Base-by-base conservation (phyloP, 2,797 vertebrate species). In the Thunnus albacares region DNA sequence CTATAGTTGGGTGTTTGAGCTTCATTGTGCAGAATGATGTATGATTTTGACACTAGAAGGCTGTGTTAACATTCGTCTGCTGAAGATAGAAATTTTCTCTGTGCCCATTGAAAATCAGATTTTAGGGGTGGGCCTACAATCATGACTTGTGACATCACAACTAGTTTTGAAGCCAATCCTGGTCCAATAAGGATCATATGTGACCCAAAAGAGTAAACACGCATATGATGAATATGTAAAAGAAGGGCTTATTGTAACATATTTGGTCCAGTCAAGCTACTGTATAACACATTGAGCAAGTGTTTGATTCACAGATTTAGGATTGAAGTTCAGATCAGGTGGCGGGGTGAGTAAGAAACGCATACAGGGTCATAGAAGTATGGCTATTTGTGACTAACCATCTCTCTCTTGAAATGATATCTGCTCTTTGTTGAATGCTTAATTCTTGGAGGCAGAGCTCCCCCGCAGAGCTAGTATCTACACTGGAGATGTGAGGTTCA, bases 401-500 rank as follows among this genome's bases (percentile, higher is more conserved):
- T 33, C 68, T 22, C 18, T 61, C 18, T 61, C 18, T 52, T 69
- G 47, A 80, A 81, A 73, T 47, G 5, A 80, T 77, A 83, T 76
- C 35, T 71, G 69, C 47, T 84, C 77, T 67, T 69, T 59, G 72
- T 9, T 69, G 65, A 81, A 68, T 11, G 7, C 77, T 77, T 20
- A n/a, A 1, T 56, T 69, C 24, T 67, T 17, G 2, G 60, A 14
- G 51, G 17, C 55, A 14, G 68, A 11, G 79, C 56, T 60, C 83
- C 65, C 77, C 73, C 58, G 75, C 79, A 26, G 87, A 74, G 78
- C 56, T 38, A 6, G 22, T 72, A n/a, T 73, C 58, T 43, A 11
- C n/a, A 24, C 80, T 75, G 71, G 69, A 60, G 60, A 76, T 69
- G 28, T 73, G 89, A 88, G 71, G 38, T 71, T 71, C 78, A 75